Conservation (phyloP, 2,797 vertebrate genomes). For the Spheniscus humboldti region DNA sequence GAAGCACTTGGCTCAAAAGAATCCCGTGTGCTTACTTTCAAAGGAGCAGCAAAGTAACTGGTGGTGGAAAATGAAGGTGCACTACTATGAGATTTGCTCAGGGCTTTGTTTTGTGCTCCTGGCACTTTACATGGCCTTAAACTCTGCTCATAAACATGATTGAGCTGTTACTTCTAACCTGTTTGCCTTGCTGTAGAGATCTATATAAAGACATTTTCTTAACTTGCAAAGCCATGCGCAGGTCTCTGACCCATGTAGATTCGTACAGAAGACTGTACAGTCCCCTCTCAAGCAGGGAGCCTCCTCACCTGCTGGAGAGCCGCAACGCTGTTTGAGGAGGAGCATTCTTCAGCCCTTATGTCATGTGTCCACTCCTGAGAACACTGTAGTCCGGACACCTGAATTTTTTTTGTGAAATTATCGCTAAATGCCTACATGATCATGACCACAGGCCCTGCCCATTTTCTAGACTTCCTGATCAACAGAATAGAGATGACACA, state of each 20-base stretch:
- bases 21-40: not conserved
- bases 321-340: not conserved
- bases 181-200: not conserved
- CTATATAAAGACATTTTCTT: not conserved
- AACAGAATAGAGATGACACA: not conserved
- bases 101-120: not conserved
- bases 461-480: not conserved
- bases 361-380: not conserved
- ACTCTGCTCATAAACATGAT: not conserved
- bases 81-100: too few species aligned
- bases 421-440: not conserved
- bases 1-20: not conserved
- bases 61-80: not conserved
- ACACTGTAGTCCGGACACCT: rapidly evolving
- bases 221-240: not conserved
- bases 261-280: not conserved
- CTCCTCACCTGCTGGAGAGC: not conserved
- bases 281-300: not conserved
- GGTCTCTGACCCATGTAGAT: not conserved
- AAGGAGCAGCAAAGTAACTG: not conserved
- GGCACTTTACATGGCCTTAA: not conserved
- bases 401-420: not conserved
- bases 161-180: not conserved
- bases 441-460: not conserved
- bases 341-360: not conserved